Evolutionary conservation across 1,140 invertebrate species (phyloP), one percentile per base, ranked within the genome.

Genomic region (Pachyrhynchus sulphureomaculatus): DNA sequence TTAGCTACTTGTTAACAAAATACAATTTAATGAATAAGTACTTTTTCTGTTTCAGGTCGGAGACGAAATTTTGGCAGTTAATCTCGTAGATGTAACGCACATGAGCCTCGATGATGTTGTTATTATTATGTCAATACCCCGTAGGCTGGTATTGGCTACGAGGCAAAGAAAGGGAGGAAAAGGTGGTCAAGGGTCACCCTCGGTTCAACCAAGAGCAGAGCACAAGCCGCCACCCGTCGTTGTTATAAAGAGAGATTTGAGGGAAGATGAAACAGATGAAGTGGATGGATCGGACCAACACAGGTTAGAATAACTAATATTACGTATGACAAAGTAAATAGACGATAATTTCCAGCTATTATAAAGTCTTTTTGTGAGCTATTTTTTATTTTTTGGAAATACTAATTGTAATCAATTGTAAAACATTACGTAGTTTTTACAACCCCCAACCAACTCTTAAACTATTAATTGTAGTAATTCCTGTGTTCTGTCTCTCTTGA

Each of bases 91-190:
- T 74, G 96, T 99, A 64, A 91, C 92, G 53, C 88, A 92, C 70
- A 99, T 99, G 95, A 95, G 92, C 65, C 80, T 99, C 64, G 96
- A 99, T 77, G 96, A 99, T 77, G 96, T 99, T 34, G 96, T 99
- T 49, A 96, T 99, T 69, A 93, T 99, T 69, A 98, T 99, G 93
- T 98, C 95, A 67, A 99, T 99, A 79, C 96, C 97, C 0, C 84
- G 95, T 70, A 85, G 96, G 67, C 83, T 99, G 67, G 88, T 99
- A 18, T 83, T 99, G 47, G 95, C 93, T 59, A 96, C 94, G 39
- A 84, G 95, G 62, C 90, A 89, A 69, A 82, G 88, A 57, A 86
- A 87, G 77, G 81, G 81, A 76, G 70, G 66, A 84, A 84, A 80
- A 89, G 89, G 80, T 54, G 85, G 80, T 0, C 84, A 81, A 29